These are phyloP conservation scores for Corydoras sp. DNA, from an alignment of 2,113 vertebrate species.

Conservation along the genomic window DNA sequence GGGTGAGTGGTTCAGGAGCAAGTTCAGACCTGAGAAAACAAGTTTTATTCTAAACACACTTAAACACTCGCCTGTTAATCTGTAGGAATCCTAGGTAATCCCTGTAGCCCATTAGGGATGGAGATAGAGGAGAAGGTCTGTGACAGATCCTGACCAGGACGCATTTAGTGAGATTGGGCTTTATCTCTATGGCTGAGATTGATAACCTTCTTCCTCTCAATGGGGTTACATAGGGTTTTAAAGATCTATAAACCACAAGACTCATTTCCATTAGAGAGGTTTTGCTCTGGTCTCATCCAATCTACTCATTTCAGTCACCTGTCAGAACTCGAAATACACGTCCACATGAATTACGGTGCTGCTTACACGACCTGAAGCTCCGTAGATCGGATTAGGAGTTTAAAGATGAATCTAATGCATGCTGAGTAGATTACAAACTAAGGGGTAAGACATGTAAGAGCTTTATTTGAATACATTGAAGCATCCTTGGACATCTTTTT, in stretches of 20 bases:
- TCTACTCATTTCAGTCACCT: conserved; percentile 2
- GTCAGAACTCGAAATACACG: too few relatives aligned
- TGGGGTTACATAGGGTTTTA: background rate
- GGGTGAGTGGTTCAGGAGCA: background rate
- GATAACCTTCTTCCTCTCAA: conserved; percentile 31
- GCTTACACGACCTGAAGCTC: too few relatives aligned
- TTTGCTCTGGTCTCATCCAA: conserved; percentile 22
- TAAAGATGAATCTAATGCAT: too few relatives aligned
- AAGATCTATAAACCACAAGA: conserved; percentile 11
- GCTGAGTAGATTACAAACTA: too few relatives aligned
- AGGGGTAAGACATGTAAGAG: too few relatives aligned
- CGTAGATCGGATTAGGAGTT: too few relatives aligned
- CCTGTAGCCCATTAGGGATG: conserved; percentile 13
- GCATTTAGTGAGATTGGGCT: conserved; percentile 50
- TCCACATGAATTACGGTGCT: too few relatives aligned
- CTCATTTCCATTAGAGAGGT: conserved; percentile 35
- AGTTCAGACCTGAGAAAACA: conserved; percentile 7
- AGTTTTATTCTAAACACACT: background rate
- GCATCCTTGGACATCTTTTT: too few relatives aligned
- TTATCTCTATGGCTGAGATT: conserved; percentile 60
- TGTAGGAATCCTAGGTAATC: background rate
- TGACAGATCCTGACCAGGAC: conserved; percentile 49
- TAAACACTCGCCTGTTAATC: conserved; percentile 1
- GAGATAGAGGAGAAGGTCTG: conserved; percentile 49
- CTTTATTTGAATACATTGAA: too few relatives aligned